Conservation (phyloP, 2,113 vertebrate species). For the Scatophagus argus region DNA sequence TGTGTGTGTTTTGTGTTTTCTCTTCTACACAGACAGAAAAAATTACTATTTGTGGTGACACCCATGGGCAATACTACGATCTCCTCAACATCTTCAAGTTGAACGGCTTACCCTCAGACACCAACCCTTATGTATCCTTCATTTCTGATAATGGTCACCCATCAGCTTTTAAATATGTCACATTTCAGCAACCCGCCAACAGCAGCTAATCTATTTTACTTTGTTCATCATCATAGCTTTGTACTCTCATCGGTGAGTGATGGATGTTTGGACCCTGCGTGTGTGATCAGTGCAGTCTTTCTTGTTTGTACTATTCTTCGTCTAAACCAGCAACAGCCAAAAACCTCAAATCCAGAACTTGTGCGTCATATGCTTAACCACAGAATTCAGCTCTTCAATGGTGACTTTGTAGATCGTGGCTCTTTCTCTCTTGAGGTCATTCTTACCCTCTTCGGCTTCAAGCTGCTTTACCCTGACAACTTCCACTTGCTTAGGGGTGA, state of each 20-base stretch:
- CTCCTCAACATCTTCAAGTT: slow-evolving; percentile 95
- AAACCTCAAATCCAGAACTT: slow-evolving; percentile 10
- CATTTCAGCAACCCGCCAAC: too few relatives aligned
- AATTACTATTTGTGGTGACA: slow-evolving; percentile 96
- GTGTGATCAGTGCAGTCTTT: neutral
- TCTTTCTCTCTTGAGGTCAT: slow-evolving; percentile 97
- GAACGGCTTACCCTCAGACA: slow-evolving; percentile 92
- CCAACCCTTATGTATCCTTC: slow-evolving; percentile 95
- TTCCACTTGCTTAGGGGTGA: slow-evolving; percentile 93
- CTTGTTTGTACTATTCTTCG: slow-evolving; percentile 5
- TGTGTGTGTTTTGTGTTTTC: slow-evolving; percentile 47
- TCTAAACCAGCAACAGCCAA: neutral
- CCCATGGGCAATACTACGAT: slow-evolving; percentile 95
- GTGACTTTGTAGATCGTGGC: slow-evolving; percentile 94
- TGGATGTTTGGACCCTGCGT: too few relatives aligned
- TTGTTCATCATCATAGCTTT: too few relatives aligned
- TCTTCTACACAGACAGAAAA: slow-evolving; percentile 88
- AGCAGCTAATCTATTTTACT: too few relatives aligned
- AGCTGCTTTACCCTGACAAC: slow-evolving; percentile 91
- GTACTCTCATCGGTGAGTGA: too few relatives aligned
- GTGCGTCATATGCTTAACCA: slow-evolving; percentile 68
- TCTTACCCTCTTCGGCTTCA: slow-evolving; percentile 94
- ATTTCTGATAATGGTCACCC: neutral
- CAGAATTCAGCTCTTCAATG: slow-evolving; percentile 91
- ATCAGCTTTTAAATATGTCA: neutral